Evolutionary conservation across 2,797 vertebrate genomes (phyloP), one percentile per base, ranked within the genome.

Genomic region (Danionella dracula): DNA sequence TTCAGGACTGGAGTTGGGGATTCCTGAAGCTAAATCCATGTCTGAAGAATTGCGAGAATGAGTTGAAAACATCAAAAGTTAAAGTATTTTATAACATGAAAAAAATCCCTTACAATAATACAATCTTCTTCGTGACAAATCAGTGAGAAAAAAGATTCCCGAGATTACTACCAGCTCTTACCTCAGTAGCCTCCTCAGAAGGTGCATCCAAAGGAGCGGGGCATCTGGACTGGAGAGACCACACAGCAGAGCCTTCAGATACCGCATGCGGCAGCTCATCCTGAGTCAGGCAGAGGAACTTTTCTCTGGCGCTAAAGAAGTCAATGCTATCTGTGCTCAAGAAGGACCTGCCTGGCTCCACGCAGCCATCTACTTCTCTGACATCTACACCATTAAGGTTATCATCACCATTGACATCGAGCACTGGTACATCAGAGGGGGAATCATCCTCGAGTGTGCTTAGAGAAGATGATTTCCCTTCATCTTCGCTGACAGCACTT

Each of bases 231-330:
- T 16, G 73, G 4, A 59, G 38, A 0, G 53, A 42, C 68, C 74
- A 86, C 44, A 85, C 84, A 21, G 79, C 70, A 0, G 81, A 60
- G 31, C 78, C 83, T 55, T 96, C 93, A 35, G 87, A 86, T 55
- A 82, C 84, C 0, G 83, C 78, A 16, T 82, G 78, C 0, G 83
- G 64, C 0, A 82, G 79, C 32, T 83, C 85, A 56, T 96, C 93
- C 73, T 93, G 93, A 17, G 92, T 91, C 70, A 96, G 83, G 53
- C 92, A 93, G 72, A 93, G 89, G 0, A 98, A 98, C 77, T 94
- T 98, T 66, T 94, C 95, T 45, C 94, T 86, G 75, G 96, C 94
- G 0, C 92, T 97, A 80, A 94, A 90, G 85, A 98, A 98, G 83
- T 96, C 88, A 9, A 98, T 98, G 79, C 93, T 91, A 81, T 97